Percentiles rank a stretch among this genome's conserved stretches.
Evolutionary conservation across 2,888 invertebrate species (phyloP).

Genomic region (Rambutsinella grinnellia): DNA sequence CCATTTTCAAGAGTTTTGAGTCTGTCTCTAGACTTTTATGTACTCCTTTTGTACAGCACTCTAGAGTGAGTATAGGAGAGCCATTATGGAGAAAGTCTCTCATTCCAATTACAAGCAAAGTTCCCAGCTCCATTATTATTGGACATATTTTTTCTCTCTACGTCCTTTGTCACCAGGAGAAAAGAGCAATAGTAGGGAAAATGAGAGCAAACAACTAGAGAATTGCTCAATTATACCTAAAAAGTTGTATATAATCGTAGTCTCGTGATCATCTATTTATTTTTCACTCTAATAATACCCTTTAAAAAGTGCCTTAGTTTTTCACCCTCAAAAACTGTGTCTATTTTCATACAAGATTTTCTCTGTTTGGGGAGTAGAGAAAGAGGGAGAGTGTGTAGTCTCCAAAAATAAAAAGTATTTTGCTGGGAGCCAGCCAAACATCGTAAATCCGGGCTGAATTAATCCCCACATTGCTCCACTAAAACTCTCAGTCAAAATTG

Average conservation of each 20-base stretch:
- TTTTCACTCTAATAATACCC: no score
- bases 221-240: constrained; percentile 53
- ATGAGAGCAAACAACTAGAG: constrained; percentile 18
- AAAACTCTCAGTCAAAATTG: constrained; percentile 58
- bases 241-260: constrained; percentile 11
- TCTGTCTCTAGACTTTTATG: no score
- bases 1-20: constrained; percentile 38
- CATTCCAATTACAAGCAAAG: constrained; percentile 57
- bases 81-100: constrained; percentile 47
- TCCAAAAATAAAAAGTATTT: constrained; percentile 46
- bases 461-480: constrained; percentile 54
- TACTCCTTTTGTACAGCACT: no score
- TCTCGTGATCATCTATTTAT: neutral
- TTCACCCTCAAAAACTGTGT: no score
- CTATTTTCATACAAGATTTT: constrained; percentile 49
- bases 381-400: neutral
- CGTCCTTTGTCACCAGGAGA: constrained; percentile 31
- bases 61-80: no score
- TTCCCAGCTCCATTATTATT: constrained; percentile 51
- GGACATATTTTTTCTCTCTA: constrained; percentile 49
- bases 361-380: neutral
- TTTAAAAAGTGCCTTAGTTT: no score
- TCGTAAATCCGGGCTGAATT: constrained; percentile 58
- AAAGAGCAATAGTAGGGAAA: neutral
- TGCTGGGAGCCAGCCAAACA: constrained; percentile 56